These are phyloP conservation scores for Austrofundulus limnaeus DNA, from an alignment of 2,113 vertebrate species.

Conservation along the genomic window DNA sequence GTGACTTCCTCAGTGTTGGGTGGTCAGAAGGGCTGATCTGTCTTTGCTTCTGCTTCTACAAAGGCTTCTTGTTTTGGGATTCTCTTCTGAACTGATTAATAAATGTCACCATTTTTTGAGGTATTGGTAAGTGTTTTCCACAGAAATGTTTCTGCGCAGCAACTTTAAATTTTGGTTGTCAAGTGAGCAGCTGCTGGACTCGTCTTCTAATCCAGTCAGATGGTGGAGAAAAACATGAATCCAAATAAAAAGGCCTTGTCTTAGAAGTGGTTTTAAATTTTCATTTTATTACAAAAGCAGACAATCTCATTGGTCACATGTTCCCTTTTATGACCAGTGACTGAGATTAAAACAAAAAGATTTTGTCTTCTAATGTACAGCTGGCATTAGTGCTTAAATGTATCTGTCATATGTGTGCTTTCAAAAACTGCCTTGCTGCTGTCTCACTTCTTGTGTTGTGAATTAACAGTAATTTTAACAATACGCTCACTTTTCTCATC, in stretches of 20 bases:
- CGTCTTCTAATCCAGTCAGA: conserved; percentile 6
- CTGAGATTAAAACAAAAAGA: not conserved
- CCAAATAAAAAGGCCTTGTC: not conserved
- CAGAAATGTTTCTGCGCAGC: conserved; percentile 17
- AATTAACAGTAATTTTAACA: conserved; percentile 14
- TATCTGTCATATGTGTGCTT: conserved; percentile 9
- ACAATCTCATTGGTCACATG: not conserved
- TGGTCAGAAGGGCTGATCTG: not conserved
- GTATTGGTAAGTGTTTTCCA: conserved; percentile 13
- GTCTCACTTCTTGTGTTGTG: not conserved
- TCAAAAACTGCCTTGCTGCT: not conserved
- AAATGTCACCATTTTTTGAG: not conserved
- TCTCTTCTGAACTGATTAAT: not conserved
- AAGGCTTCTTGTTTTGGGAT: not conserved
- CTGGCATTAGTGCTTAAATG: conserved; percentile 23
- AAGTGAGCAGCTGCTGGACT: conserved; percentile 29
- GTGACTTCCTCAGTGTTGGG: not conserved
- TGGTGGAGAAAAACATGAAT: not conserved
- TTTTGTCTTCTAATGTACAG: conserved; percentile 59
- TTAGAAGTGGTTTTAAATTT: not conserved
- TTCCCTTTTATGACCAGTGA: conserved; percentile 4
- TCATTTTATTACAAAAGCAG: not conserved
- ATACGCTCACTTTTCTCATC: conserved; percentile 13
- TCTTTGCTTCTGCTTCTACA: too few relatives aligned
- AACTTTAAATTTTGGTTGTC: conserved; percentile 12